Evolutionary conservation across 1,140 invertebrate genomes (phyloP).

Genomic region (Drosophila hydei): DNA sequence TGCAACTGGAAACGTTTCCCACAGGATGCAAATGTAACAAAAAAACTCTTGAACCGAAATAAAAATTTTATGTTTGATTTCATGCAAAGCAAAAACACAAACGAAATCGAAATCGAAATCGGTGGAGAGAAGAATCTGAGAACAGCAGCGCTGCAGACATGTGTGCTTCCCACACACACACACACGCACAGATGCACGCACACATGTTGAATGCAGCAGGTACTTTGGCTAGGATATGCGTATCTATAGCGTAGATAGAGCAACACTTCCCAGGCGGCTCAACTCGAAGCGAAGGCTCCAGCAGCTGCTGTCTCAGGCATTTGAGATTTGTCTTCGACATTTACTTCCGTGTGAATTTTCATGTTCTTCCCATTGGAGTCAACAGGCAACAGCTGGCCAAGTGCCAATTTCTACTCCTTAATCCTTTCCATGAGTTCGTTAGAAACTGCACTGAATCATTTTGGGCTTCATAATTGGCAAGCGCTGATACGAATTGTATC

Average conservation of each 20-base stretch:
- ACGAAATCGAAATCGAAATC: conserved; percentile 7
- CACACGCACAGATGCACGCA: conserved; percentile 9
- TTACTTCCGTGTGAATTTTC: conserved; percentile 50
- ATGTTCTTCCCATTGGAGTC: conserved; percentile 7
- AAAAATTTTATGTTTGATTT: conserved; percentile 39
- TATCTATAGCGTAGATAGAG: conserved; percentile 5
- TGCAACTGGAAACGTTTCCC: conserved; percentile 31
- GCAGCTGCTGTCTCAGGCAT: conserved; percentile 30
- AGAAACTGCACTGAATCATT: conserved; percentile 21
- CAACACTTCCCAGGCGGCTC: conserved; percentile 24
- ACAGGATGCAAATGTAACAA: conserved; percentile 59
- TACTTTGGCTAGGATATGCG: conserved; percentile 30
- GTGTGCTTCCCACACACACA: conserved; percentile 48
- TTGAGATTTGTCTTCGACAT: conserved; percentile 36
- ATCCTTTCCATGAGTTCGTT: conserved; percentile 42
- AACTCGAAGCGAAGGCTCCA: neutral
- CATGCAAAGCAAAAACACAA: conserved; percentile 32
- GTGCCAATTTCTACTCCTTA: conserved; percentile 37
- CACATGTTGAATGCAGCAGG: conserved; percentile 29
- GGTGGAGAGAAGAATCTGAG: neutral
- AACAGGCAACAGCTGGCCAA: conserved; percentile 22
- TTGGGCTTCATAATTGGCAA: conserved; percentile 28
- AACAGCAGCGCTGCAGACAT: conserved; percentile 23
- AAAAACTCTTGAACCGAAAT: conserved; percentile 12
- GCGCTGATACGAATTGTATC: conserved; percentile 29